Percentiles rank a stretch among this genome's conserved stretches.
phyloP scores from a whole-genome alignment of 2,888 invertebrate species.

The Mesorhabditis sp. region DNA sequence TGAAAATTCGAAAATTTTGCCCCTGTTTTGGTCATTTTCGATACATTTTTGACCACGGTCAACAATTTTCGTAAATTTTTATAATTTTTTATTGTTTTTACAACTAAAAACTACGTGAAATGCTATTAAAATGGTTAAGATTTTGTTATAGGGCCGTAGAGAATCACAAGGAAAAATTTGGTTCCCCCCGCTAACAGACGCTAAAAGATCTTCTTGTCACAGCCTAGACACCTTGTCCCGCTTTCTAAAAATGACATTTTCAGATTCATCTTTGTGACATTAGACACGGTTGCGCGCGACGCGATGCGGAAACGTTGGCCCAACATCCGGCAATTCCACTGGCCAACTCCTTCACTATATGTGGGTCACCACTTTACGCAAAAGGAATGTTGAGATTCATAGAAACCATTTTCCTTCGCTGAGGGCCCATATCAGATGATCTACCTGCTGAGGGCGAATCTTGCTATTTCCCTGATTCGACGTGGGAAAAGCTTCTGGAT shows the following conservation, averaged over 20 bases:
- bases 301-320: constrained; percentile 47
- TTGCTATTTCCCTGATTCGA: constrained; percentile 48
- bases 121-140: too few species aligned
- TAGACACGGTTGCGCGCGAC: constrained; percentile 50
- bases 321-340: constrained; percentile 52
- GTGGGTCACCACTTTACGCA: constrained; percentile 20
- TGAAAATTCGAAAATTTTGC: too few species aligned
- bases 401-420: constrained; percentile 57
- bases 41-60: too few species aligned
- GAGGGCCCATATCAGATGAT: constrained; percentile 57
- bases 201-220: too few species aligned
- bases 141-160: too few species aligned
- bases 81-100: too few species aligned
- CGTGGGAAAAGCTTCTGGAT: constrained; percentile 56
- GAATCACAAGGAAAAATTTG: too few species aligned
- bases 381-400: constrained; percentile 3
- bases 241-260: not conserved
- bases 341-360: constrained; percentile 56
- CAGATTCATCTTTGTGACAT: constrained; percentile 53
- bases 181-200: too few species aligned
- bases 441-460: constrained; percentile 52
- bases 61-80: too few species aligned
- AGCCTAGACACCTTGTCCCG: too few species aligned
- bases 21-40: too few species aligned
- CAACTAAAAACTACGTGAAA: too few species aligned